Evolutionary conservation across 2,113 vertebrate species (phyloP), one percentile per base, ranked within the genome.

Genomic region (Cromileptes altivelis): DNA sequence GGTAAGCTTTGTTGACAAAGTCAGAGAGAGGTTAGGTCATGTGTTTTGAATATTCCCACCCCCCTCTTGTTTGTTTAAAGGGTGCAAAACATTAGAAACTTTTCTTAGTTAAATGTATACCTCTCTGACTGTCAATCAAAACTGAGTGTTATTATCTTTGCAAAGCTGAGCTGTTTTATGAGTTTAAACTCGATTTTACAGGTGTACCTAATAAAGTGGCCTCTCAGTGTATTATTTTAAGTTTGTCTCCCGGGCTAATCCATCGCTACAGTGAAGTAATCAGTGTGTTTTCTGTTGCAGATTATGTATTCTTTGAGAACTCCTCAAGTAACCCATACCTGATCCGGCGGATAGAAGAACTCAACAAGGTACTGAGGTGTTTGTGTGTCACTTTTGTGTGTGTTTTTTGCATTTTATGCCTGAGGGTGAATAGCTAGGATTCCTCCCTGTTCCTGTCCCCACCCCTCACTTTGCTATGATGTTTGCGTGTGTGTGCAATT

Each of bases 221-320:
- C 25, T 17, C 23, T 27, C 1, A 57, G 2, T 47, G 13, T 75
- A 11, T 25, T 11, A n/a, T 47, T 63, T 55, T 57, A 4, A 14
- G 4, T 14, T 33, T 1, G 4, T 49, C 10, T 3, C 19, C 15
- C 11, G 37, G 19, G 18, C 11, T 9, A 27, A 40, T 49, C 3
- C 10, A n/a, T 8, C 1, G 1, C 15, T 25, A 12, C 23, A 17
- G 10, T 73, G 11, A 78, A 17, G 7, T 81, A 18, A 84, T 47
- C 17, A 9, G 4, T 75, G 18, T 83, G 4, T 88, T 75, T 86
- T 90, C 77, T 91, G 67, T 96, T 96, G 12, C 96, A 99, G 98
- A 99, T 97, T 99, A 99, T 88, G 98, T 99, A 79, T 99, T 98
- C 94, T 99, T 99, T 95, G 98, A 99, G 94, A 99, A 99, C 92